Evolutionary conservation across 2,113 vertebrate species (phyloP).

Genomic region (Psilopogon haemacephalus): DNA sequence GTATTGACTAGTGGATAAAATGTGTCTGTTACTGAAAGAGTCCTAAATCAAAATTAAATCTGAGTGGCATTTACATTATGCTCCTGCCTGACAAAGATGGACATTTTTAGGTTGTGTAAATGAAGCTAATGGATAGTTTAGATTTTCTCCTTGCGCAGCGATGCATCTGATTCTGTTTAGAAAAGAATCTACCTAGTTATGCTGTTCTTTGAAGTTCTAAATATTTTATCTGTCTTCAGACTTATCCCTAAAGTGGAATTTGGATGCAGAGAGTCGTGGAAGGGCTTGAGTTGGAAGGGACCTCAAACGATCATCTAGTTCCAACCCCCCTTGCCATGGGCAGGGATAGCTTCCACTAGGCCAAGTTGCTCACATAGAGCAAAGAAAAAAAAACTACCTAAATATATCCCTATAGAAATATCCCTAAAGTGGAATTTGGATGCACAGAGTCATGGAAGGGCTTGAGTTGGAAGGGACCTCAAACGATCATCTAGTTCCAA

Average conservation of each 20-base stretch:
- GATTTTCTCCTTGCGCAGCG: constrained; percentile 22
- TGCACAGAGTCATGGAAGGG: neutral
- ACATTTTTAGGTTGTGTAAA: constrained; percentile 35
- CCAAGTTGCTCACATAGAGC: no score
- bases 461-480: no score
- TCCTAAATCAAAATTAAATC: constrained; percentile 53
- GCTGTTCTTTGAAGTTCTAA: constrained; percentile 21
- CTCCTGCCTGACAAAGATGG: constrained; percentile 20
- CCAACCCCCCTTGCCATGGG: no score
- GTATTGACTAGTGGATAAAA: constrained; percentile 47
- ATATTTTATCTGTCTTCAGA: constrained; percentile 34
- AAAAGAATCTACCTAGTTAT: constrained; percentile 17
- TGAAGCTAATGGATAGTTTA: constrained; percentile 19
- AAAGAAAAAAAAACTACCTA: no score
- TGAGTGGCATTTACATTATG: neutral
- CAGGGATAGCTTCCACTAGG: no score
- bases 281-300: no score
- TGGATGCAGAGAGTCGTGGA: constrained; percentile 1
- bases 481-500: no score
- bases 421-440: constrained; percentile 40
- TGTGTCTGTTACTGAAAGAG: neutral
- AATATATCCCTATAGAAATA: no score
- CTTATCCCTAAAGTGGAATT: constrained; percentile 45
- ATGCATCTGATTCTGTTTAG: constrained; percentile 53
- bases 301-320: no score